Evolutionary conservation across 30 jellyfish, hydroid and myxozoan species (phyloP).

Genomic region (Cassiopea xamachana): DNA sequence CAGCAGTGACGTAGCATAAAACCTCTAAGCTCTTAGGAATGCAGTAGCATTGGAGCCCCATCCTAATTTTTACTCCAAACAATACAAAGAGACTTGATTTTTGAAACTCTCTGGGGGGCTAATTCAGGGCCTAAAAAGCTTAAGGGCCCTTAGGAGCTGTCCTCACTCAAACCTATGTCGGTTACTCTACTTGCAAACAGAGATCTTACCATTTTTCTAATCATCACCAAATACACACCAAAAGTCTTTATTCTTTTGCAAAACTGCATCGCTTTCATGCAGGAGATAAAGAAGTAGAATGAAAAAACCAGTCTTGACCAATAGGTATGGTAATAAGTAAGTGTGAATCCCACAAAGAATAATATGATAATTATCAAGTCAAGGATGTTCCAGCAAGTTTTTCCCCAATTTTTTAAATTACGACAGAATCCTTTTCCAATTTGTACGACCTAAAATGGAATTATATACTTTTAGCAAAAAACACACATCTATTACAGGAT

Average conservation of each 20-base stretch:
- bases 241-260: constrained; percentile 2
- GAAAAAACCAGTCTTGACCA: constrained; percentile 29
- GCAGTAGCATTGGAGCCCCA: too few species aligned
- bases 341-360: constrained; percentile 34
- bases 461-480: too few species aligned
- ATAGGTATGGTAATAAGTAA: neutral
- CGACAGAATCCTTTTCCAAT: neutral
- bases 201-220: constrained; percentile 61
- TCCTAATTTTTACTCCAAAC: too few species aligned
- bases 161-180: neutral
- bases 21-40: too few species aligned
- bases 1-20: too few species aligned
- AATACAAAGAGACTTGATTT: too few species aligned
- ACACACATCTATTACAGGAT: too few species aligned
- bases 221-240: constrained; percentile 77
- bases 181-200: neutral
- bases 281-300: constrained; percentile 38
- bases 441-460: constrained; percentile 20
- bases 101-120: too few species aligned
- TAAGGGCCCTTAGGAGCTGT: neutral
- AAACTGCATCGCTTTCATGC: constrained; percentile 48
- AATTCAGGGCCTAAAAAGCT: neutral
- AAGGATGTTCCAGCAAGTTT: constrained; percentile 47
- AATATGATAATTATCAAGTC: constrained; percentile 35
- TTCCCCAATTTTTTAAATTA: constrained; percentile 37